A percentile compares a stretch with the other conserved stretches of the same genome.
phyloP scores from a whole-genome alignment of 2,888 invertebrate species.

The Andrena fulva region DNA sequence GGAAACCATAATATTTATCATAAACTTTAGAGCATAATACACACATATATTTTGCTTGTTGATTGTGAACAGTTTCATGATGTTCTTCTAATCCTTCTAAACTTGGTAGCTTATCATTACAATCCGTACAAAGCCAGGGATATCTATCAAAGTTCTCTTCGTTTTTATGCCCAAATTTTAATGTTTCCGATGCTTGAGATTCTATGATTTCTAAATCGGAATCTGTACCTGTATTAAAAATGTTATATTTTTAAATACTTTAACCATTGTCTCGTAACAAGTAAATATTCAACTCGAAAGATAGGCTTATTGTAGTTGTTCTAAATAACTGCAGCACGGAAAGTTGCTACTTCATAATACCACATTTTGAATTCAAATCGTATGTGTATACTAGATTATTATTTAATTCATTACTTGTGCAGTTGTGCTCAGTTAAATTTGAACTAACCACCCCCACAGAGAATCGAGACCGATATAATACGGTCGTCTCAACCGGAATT shows the following conservation, averaged over 20 bases:
- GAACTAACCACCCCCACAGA: too few species aligned
- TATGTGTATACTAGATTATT: not conserved
- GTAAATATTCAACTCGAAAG: not conserved
- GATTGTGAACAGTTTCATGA: conserved; percentile 87
- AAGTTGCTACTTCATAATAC: not conserved
- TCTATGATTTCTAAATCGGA: conserved; percentile 82
- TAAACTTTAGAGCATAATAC: conserved; percentile 89
- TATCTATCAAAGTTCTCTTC: conserved; percentile 84
- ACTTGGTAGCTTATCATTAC: conserved; percentile 84
- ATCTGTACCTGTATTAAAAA: conserved; percentile 77
- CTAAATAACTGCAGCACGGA: not conserved
- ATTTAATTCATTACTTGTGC: too few species aligned
- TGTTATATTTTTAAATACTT: conserved; percentile 7
- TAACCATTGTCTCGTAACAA: not conserved
- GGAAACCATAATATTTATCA: conserved; percentile 88
- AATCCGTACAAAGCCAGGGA: conserved; percentile 86
- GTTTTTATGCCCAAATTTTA: conserved; percentile 74
- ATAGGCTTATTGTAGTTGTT: not conserved
- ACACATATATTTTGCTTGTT: conserved; percentile 88
- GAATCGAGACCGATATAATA: too few species aligned
- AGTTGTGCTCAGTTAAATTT: too few species aligned
- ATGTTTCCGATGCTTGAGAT: conserved; percentile 73
- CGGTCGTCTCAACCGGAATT: too few species aligned
- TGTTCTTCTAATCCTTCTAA: conserved; percentile 87
- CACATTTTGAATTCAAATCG: not conserved